A percentile compares a stretch with the other conserved stretches of the same genome.
phyloP scores from a whole-genome alignment of 2,888 invertebrate species.

The Chloroclysta siterata region DNA sequence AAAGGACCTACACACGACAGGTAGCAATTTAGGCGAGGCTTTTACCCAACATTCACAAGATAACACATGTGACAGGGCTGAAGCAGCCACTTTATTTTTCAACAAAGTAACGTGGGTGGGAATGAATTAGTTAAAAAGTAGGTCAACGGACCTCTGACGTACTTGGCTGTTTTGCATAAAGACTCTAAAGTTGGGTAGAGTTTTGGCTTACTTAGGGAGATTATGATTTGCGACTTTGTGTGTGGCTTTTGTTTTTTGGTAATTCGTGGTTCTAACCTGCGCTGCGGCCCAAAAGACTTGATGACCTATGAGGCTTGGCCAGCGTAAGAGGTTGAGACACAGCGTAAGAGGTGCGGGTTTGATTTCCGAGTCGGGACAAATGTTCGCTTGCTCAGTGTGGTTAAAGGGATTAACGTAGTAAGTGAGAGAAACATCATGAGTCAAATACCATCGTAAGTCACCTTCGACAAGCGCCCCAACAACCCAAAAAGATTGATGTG shows the following conservation, averaged over 20 bases:
- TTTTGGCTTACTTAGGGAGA: constrained; percentile 1
- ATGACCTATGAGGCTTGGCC: no score
- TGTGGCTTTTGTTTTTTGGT: not conserved
- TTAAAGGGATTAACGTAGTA: no score
- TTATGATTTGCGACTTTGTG: constrained; percentile 11
- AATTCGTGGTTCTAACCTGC: no score
- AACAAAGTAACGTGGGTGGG: constrained; percentile 51
- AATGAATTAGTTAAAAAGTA: constrained; percentile 73
- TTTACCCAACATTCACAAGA: constrained; percentile 42
- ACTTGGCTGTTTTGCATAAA: constrained; percentile 46
- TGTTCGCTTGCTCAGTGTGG: no score
- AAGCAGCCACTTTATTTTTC: constrained; percentile 55
- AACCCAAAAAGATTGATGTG: constrained; percentile 19
- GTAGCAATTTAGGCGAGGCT: constrained; percentile 38
- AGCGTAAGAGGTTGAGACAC: no score
- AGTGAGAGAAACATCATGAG: not conserved
- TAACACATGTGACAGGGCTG: constrained; percentile 43
- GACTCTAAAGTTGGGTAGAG: constrained; percentile 44
- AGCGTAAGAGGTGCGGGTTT: no score
- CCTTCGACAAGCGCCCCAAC: constrained; percentile 15
- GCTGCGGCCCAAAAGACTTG: no score
- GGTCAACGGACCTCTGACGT: constrained; percentile 56
- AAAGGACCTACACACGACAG: constrained; percentile 37
- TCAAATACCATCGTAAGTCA: constrained; percentile 13
- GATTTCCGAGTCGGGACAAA: no score